A percentile compares a stretch with the other conserved stretches of the same genome.
These are phyloP conservation scores for Psittacula echo DNA, from an alignment of 2,797 vertebrate genomes.

Conservation along the genomic window DNA sequence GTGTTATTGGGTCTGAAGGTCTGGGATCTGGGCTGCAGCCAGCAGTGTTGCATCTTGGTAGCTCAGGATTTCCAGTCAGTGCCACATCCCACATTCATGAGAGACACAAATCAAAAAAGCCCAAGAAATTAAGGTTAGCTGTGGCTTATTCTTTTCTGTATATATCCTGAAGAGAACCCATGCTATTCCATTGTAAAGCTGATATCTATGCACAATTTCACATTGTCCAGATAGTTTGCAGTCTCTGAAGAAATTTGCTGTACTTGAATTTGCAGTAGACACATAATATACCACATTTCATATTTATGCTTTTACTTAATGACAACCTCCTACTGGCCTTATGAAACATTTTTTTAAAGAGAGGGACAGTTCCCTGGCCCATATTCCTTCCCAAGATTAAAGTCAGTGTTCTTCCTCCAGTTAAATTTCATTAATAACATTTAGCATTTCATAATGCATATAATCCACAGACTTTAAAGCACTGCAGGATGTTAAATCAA, in stretches of 20 bases:
- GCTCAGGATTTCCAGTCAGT: background rate
- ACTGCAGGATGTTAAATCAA: background rate
- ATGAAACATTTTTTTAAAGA: background rate
- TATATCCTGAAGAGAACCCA: background rate
- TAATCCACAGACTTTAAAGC: constrained; percentile 5
- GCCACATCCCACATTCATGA: background rate
- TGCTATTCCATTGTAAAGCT: background rate
- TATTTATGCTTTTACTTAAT: background rate
- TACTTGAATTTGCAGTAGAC: background rate
- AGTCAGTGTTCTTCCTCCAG: background rate
- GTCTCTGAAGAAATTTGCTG: background rate
- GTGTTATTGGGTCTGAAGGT: background rate
- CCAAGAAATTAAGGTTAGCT: background rate
- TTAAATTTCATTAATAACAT: constrained; percentile 10
- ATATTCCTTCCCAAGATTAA: background rate
- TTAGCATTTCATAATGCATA: background rate
- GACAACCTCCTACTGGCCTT: background rate
- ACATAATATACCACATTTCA: background rate
- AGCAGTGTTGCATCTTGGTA: background rate
- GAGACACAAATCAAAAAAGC: background rate
- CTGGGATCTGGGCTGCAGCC: background rate
- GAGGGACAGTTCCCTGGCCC: background rate
- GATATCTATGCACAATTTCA: background rate
- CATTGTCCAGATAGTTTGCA: background rate
- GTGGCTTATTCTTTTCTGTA: background rate